These are phyloP conservation scores for Himalopsyche tibetana DNA, from an alignment of 2,888 invertebrate species.

Conservation along the genomic window DNA sequence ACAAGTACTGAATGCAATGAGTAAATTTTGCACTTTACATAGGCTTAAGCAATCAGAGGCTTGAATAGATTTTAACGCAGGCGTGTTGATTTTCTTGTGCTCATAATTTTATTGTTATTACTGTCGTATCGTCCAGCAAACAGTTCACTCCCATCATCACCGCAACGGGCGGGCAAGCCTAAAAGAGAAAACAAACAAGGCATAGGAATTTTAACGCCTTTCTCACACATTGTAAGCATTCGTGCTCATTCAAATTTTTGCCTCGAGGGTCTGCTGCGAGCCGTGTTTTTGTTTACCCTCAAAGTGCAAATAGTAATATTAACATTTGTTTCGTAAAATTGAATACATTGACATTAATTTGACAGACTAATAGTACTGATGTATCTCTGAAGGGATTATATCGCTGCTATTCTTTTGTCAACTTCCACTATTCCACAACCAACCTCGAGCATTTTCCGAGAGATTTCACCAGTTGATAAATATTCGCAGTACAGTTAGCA, in stretches of 20 bases:
- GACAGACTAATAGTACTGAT: too few relatives aligned
- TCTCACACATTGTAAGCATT: background rate
- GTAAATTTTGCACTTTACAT: background rate
- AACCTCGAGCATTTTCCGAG: too few relatives aligned
- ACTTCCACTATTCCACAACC: too few relatives aligned
- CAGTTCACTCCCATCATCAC: background rate
- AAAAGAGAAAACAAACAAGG: slow-evolving; percentile 5
- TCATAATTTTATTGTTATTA: background rate
- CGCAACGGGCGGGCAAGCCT: background rate
- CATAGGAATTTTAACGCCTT: slow-evolving; percentile 13
- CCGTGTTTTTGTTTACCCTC: background rate
- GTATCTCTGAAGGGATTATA: too few relatives aligned
- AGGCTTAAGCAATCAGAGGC: background rate
- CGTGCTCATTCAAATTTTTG: background rate
- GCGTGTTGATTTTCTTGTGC: slow-evolving; percentile 17
- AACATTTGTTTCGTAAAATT: too few relatives aligned
- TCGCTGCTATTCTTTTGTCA: too few relatives aligned
- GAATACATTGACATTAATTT: too few relatives aligned
- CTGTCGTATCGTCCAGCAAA: background rate
- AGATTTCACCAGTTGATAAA: too few relatives aligned
- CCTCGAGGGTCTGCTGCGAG: background rate
- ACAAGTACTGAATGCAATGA: too few relatives aligned
- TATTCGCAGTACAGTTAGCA: too few relatives aligned
- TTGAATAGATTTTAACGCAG: background rate
- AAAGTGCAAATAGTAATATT: too few relatives aligned